Evolutionary conservation across 1,140 invertebrate species (phyloP).

Genomic region (Hypothenemus hampei): DNA sequence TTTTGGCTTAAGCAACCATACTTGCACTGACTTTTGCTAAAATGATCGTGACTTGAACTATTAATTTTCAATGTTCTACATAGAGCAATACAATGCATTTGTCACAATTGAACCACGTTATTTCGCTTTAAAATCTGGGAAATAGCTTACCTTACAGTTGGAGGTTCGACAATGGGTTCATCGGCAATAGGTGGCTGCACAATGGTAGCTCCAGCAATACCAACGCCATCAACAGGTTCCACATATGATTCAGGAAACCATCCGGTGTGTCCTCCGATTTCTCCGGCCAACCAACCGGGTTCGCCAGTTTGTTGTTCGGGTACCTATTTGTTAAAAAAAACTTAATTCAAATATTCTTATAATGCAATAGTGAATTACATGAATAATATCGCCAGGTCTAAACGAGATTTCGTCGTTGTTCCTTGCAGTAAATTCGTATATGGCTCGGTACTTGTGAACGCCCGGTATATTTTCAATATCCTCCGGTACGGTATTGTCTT

Average conservation of each 20-base stretch:
- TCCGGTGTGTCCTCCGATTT: slow-evolving; percentile 81
- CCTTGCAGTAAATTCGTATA: slow-evolving; percentile 91
- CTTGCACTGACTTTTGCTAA: too few species aligned
- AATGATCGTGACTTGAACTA: too few species aligned
- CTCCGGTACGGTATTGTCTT: slow-evolving; percentile 35
- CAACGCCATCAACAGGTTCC: slow-evolving; percentile 62
- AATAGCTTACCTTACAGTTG: background rate
- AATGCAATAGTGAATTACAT: slow-evolving; percentile 52
- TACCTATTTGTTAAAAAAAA: slow-evolving; percentile 58
- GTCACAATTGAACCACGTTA: too few species aligned
- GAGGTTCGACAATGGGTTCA: background rate
- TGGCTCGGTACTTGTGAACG: slow-evolving; percentile 75
- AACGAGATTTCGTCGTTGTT: slow-evolving; percentile 93
- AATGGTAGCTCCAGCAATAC: slow-evolving; percentile 33
- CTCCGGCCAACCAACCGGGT: slow-evolving; percentile 95
- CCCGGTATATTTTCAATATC: slow-evolving; percentile 45
- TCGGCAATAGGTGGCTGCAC: too few species aligned
- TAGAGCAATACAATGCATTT: too few species aligned
- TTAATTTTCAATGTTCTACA: too few species aligned
- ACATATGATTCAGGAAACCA: slow-evolving; percentile 99
- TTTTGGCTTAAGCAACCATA: too few species aligned
- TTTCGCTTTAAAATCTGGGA: too few species aligned
- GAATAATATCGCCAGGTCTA: slow-evolving; percentile 89
- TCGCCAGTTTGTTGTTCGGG: slow-evolving; percentile 82
- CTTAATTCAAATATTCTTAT: background rate